These are phyloP conservation scores for Origma solitaria DNA, from an alignment of 2,113 vertebrate genomes.

Conservation along the genomic window DNA sequence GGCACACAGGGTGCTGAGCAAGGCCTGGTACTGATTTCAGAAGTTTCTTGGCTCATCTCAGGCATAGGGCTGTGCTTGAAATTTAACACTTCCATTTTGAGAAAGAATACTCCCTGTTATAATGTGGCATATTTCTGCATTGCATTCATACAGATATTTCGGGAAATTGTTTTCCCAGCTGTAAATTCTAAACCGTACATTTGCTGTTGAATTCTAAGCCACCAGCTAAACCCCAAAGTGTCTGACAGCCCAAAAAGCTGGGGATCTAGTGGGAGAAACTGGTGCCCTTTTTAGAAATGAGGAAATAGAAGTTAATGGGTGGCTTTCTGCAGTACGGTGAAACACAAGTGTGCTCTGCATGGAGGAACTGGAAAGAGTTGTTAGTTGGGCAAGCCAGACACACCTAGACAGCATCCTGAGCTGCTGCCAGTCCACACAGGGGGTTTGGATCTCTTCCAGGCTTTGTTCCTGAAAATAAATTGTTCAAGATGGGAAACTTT, in stretches of 20 bases:
- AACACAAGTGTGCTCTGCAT: background rate
- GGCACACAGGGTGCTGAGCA: background rate
- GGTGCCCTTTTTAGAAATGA: background rate
- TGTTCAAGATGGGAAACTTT: slow-evolving; percentile 47
- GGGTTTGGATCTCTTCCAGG: slow-evolving; percentile 25
- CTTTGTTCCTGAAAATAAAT: slow-evolving; percentile 61
- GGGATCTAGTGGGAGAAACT: background rate
- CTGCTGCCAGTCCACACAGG: background rate
- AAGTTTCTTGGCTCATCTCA: slow-evolving; percentile 36
- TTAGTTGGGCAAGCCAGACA: slow-evolving; percentile 48
- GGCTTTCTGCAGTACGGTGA: background rate
- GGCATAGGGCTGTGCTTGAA: background rate
- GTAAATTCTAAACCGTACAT: background rate
- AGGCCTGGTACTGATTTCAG: slow-evolving; percentile 5
- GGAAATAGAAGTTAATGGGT: background rate
- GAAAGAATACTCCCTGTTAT: slow-evolving; percentile 19
- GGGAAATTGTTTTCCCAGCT: slow-evolving; percentile 31
- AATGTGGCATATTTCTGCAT: slow-evolving; percentile 18
- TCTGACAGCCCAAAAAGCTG: background rate
- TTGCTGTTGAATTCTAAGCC: background rate
- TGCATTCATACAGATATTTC: slow-evolving; percentile 12
- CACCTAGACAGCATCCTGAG: slow-evolving; percentile 53
- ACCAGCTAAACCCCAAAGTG: background rate
- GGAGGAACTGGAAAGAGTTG: slow-evolving; percentile 29
- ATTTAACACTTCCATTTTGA: slow-evolving; percentile 50